These are phyloP conservation scores for Drosophila quadrilineata DNA, from an alignment of 1,140 invertebrate genomes.

Conservation along the genomic window DNA sequence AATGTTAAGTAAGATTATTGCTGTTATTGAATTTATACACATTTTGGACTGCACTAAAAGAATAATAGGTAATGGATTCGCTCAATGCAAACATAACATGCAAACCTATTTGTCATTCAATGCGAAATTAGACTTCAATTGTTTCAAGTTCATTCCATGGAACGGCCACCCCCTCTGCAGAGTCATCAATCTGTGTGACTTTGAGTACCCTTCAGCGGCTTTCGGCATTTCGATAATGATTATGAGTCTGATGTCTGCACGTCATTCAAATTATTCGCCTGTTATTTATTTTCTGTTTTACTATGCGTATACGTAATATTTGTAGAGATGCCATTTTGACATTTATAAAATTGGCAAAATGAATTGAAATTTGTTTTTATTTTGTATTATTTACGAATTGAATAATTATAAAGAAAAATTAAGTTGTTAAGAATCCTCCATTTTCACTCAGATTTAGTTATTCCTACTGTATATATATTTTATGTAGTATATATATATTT, in stretches of 20 bases:
- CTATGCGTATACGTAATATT: slow-evolving; percentile 17
- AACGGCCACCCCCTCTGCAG: slow-evolving; percentile 7
- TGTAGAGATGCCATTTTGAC: neutral
- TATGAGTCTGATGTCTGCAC: slow-evolving; percentile 17
- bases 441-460: no score
- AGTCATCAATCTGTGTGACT: slow-evolving; percentile 14
- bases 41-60: no score
- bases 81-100: neutral
- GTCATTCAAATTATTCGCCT: slow-evolving; percentile 1
- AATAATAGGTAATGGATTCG: neutral
- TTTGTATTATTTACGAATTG: no score
- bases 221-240: slow-evolving; percentile 26
- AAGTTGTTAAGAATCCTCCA: neutral
- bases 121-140: slow-evolving; percentile 55
- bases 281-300: slow-evolving; percentile 20
- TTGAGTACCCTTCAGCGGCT: slow-evolving; percentile 47
- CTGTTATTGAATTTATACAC: no score
- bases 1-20: no score
- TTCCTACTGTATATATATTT: neutral
- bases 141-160: slow-evolving; percentile 71
- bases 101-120: slow-evolving; percentile 15
- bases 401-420: no score
- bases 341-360: slow-evolving; percentile 8
- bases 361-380: neutral
- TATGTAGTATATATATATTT: neutral